phyloP scores from a whole-genome alignment of 2,888 invertebrate genomes.

The Malacosoma neustria region DNA sequence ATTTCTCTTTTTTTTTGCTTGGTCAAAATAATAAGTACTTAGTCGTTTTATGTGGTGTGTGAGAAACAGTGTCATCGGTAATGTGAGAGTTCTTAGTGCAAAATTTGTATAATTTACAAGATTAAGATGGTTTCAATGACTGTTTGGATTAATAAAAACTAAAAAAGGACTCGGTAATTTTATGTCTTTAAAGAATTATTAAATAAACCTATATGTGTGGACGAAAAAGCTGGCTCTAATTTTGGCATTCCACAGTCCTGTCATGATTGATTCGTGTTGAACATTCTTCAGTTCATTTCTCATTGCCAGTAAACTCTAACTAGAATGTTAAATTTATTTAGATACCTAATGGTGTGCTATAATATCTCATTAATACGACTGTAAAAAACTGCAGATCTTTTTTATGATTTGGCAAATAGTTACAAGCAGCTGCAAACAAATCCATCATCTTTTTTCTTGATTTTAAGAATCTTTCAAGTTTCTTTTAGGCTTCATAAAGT shows the following conservation, averaged over 20 bases:
- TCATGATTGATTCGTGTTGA: conserved; percentile 50
- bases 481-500: background rate
- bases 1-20: conserved; percentile 26
- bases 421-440: background rate
- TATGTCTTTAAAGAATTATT: conserved; percentile 18
- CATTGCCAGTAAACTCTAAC: conserved; percentile 9
- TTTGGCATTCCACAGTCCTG: conserved; percentile 65
- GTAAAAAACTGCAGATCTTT: background rate
- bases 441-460: background rate
- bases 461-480: background rate
- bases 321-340: conserved; percentile 3
- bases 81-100: conserved; percentile 65
- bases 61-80: conserved; percentile 69
- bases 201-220: conserved; percentile 12
- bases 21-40: conserved; percentile 26
- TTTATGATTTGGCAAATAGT: background rate
- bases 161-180: conserved; percentile 47
- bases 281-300: conserved; percentile 30
- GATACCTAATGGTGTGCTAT: too few relatives aligned
- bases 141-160: conserved; percentile 43
- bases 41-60: conserved; percentile 37
- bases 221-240: conserved; percentile 58
- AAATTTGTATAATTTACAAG: conserved; percentile 58
- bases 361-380: background rate
- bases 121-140: conserved; percentile 54